Evolutionary conservation across 2,797 vertebrate species (phyloP).

Genomic region (Echiichthys vipera): DNA sequence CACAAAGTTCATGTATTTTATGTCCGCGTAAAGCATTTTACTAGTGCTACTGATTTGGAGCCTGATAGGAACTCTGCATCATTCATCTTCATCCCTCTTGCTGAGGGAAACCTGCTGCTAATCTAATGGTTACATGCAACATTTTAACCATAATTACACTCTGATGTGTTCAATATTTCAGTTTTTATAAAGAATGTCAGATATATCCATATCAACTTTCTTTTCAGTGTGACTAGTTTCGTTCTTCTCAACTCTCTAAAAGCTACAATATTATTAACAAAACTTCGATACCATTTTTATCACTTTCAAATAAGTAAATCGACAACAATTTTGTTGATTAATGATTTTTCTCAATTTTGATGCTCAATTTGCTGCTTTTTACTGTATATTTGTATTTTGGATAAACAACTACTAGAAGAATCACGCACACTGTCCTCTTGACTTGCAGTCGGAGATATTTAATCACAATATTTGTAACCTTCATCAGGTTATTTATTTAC

Average conservation of each 20-base stretch:
- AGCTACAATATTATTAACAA: not conserved
- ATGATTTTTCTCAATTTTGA: too few species aligned
- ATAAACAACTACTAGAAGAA: too few species aligned
- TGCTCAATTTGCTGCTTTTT: too few species aligned
- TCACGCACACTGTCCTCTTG: too few species aligned
- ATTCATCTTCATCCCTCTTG: slow-evolving; percentile 26
- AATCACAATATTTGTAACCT: too few species aligned
- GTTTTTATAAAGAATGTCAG: not conserved
- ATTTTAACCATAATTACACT: not conserved
- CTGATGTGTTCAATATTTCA: not conserved
- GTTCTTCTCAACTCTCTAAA: not conserved
- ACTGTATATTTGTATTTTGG: too few species aligned
- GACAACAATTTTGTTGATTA: not conserved
- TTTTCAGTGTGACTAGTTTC: not conserved
- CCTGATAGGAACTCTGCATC: slow-evolving; percentile 25
- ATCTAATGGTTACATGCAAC: slow-evolving; percentile 8
- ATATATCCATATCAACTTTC: not conserved
- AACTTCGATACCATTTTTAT: not conserved
- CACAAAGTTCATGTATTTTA: not conserved
- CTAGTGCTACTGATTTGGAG: slow-evolving; percentile 23
- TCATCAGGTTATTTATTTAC: too few species aligned
- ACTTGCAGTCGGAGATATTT: too few species aligned
- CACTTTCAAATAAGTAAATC: not conserved
- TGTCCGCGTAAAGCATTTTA: slow-evolving; percentile 12
- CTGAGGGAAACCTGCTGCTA: slow-evolving; percentile 5